A percentile compares a stretch with the other conserved stretches of the same genome.
phyloP scores from a whole-genome alignment of 2,888 invertebrate species.

The Ariolimax columbianus region DNA sequence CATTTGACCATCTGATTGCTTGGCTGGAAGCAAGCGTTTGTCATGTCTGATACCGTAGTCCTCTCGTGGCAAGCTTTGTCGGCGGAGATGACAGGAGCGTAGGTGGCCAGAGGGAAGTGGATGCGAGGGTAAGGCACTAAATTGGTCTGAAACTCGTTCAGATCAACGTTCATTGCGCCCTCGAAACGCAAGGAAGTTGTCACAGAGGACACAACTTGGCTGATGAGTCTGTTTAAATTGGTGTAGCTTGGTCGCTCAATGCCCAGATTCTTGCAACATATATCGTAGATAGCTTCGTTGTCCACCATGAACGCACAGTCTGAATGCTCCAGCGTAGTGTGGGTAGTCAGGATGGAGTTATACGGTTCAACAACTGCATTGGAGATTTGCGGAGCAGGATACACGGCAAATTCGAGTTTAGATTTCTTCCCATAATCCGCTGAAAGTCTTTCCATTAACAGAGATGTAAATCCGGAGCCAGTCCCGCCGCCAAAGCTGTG shows the following conservation, averaged over 20 bases:
- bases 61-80: constrained; percentile 57
- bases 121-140: constrained; percentile 56
- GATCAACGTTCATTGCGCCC: constrained; percentile 56
- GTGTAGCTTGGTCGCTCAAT: constrained; percentile 50
- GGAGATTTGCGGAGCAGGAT: constrained; percentile 54
- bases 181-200: constrained; percentile 56
- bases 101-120: constrained; percentile 55
- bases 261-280: constrained; percentile 46
- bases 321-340: constrained; percentile 47
- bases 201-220: constrained; percentile 56
- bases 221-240: constrained; percentile 53
- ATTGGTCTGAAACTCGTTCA: constrained; percentile 57
- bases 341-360: constrained; percentile 51
- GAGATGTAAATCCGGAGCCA: constrained; percentile 56
- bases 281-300: constrained; percentile 48
- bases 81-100: constrained; percentile 55
- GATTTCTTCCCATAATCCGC: constrained; percentile 55
- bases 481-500: constrained; percentile 57
- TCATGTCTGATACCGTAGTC: constrained; percentile 53
- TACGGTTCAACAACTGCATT: constrained; percentile 54
- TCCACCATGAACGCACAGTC: constrained; percentile 51
- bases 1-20: constrained; percentile 54
- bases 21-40: constrained; percentile 55
- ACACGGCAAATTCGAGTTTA: constrained; percentile 54
- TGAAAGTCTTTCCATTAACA: constrained; percentile 55